Base-by-base conservation (phyloP, 2,888 invertebrate species). In the Heteromyza rotundicornis region DNA sequence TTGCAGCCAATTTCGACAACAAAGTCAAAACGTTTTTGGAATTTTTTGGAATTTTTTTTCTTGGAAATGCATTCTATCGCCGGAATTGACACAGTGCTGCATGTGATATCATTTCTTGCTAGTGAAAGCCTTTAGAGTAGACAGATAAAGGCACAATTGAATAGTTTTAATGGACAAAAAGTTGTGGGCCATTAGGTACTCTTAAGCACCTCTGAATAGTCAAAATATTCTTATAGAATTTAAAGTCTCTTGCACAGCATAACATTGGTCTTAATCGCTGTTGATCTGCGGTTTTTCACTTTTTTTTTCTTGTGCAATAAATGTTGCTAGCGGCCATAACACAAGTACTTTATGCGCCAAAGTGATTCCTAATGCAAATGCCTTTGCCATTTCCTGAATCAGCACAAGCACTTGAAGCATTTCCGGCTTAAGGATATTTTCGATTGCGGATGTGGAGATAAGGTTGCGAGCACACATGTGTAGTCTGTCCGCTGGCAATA, bases 321-420 rank as follows among this genome's bases (percentile, higher is more conserved):
- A 40, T 40, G 40, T 40, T 40, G 8, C 76, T 76, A 74, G 73
- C 64, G 73, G 73, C 71, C 71, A 75, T 75, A 74, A 74, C 76
- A 73, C 62, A 68, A 74, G 74, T 75, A 71, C 73, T 74, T 74
- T 71, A 74, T 74, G 74, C 76, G 74, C 74, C 74, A 73, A 74
- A 74, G 76, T 74, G 74, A 74, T 75, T 74, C 74, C 74, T 75
- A 74, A 74, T 74, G 74, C 74, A 74, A 74, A 75, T 76, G 14
- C n/a, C n/a, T n/a, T n/a, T n/a, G n/a, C 76, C 76, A 74, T 74
- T 74, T 75, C 76, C 74, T 76, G 74, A 74, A 75, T 74, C 74
- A 75, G 74, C 76, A 75, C 7, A 47, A 47, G 47, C 19, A 47
- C 47, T 47, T 47, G 47, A 20, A 47, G 47, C 20, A 47, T 14